phyloP scores from a whole-genome alignment of 2,113 vertebrate genomes.

The Sminthopsis crassicaudata region DNA sequence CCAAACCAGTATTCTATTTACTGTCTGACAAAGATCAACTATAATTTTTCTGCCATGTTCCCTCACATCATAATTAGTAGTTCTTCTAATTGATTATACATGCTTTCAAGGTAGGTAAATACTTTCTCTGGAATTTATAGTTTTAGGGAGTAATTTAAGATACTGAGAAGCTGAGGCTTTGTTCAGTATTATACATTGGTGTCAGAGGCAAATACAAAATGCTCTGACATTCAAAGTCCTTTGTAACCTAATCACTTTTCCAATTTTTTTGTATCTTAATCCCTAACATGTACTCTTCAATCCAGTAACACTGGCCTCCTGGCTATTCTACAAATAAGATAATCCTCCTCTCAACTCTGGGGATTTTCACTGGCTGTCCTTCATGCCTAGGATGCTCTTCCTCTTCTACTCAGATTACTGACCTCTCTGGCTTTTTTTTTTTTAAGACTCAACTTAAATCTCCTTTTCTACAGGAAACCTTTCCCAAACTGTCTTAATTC shows the following conservation, averaged over 20 bases:
- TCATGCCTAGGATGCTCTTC: neutral
- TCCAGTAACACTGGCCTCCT: neutral
- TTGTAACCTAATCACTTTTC: neutral
- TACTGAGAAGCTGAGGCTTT: neutral
- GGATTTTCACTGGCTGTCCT: neutral
- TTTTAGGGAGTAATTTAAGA: neutral
- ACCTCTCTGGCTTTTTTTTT: neutral
- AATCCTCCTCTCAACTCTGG: neutral
- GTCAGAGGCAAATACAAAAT: neutral
- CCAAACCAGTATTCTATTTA: too few relatives aligned
- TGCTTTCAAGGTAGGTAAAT: neutral
- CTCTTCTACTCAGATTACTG: neutral
- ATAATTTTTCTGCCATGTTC: too few relatives aligned
- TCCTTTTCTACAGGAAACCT: neutral
- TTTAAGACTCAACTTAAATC: neutral
- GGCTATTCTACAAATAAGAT: neutral
- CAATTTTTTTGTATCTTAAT: neutral
- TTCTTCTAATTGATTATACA: too few relatives aligned
- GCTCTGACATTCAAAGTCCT: neutral
- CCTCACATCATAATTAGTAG: too few relatives aligned
- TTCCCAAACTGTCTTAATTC: neutral
- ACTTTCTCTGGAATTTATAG: neutral
- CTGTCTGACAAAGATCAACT: too few relatives aligned
- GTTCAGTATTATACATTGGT: neutral
- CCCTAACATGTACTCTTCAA: neutral